These are phyloP conservation scores for Meloidogyne hapla DNA, from an alignment of 1,140 invertebrate species.

Conservation along the genomic window DNA sequence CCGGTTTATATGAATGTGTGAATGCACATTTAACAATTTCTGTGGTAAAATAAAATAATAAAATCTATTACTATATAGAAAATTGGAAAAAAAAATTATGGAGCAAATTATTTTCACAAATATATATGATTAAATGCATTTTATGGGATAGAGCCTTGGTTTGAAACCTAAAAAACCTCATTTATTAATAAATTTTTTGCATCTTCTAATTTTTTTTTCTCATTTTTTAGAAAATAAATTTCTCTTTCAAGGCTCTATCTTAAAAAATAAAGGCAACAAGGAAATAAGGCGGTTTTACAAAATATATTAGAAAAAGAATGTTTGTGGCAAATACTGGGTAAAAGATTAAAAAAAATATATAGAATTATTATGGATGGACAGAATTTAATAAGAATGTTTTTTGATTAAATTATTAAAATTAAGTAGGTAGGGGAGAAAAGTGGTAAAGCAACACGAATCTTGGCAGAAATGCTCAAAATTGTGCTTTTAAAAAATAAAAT, in stretches of 20 bases:
- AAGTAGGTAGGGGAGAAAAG: not conserved
- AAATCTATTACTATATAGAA: not conserved
- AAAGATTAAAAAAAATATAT: no score
- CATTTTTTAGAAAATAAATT: no score
- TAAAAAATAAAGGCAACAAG: no score
- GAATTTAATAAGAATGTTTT: no score
- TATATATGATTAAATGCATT: not conserved
- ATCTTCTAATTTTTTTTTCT: no score
- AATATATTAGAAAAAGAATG: no score
- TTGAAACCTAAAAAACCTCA: not conserved
- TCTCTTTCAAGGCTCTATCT: no score
- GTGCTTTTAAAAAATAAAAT: not conserved
- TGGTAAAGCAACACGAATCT: not conserved
- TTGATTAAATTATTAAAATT: no score
- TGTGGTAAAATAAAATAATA: not conserved
- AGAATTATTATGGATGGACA: no score
- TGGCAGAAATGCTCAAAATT: not conserved
- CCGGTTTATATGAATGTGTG: slow-evolving; percentile 1
- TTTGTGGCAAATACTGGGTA: no score
- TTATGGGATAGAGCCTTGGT: not conserved
- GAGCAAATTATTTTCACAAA: not conserved
- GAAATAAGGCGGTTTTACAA: no score
- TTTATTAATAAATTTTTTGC: no score
- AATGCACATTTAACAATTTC: not conserved
- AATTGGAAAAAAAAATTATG: not conserved